Base-by-base conservation (phyloP, 2,113 vertebrate species). In the Melozone crissalis region DNA sequence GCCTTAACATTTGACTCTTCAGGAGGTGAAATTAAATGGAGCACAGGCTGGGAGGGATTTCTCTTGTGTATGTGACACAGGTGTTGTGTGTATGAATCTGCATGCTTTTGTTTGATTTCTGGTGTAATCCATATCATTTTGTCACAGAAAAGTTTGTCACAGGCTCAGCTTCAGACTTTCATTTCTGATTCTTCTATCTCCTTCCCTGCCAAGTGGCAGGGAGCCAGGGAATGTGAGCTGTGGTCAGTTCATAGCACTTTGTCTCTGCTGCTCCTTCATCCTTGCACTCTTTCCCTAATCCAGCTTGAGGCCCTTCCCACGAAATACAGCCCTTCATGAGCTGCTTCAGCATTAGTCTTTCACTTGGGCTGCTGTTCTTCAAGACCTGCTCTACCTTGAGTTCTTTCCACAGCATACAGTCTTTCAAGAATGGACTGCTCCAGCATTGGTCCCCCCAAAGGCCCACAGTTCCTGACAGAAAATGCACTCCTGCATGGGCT, bases 391-490 rank as follows among this genome's bases (percentile, higher is more conserved):
- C 13, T 31, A 63, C 7, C 15, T 3, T 47, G n/a, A 31, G 23
- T 74, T 54, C 17, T 69, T 78, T 54, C 11, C 26, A n/a, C 11
- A 63, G 16, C 2, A 1, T 33, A 22, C 13, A 39, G 18, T 22
- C 39, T 72, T 49, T 41, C 26, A 51, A 62, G n/a, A 52, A 47
- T 17, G 30, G 27, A 39, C 27, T 43, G 22, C 22, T 74, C 44
- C n/a, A 78, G 23, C 3, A 0, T 7, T 2, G 1, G 9, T 46
- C 7, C 10, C 13, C 15, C n/a, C n/a, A n/a, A 63, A 0, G 4
- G 15, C 27, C 46, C 24, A 28, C 44, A 66, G 33, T 51, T 55
- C 18, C 35, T 80, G 28, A 33, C 11, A 71, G 57, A 46, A 51
- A 61, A 79, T 18, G 3, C 86, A 1, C 15, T 68, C 23, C 28